These are phyloP conservation scores for Apodemia hepburni DNA, from an alignment of 2,888 invertebrate species.

Conservation along the genomic window DNA sequence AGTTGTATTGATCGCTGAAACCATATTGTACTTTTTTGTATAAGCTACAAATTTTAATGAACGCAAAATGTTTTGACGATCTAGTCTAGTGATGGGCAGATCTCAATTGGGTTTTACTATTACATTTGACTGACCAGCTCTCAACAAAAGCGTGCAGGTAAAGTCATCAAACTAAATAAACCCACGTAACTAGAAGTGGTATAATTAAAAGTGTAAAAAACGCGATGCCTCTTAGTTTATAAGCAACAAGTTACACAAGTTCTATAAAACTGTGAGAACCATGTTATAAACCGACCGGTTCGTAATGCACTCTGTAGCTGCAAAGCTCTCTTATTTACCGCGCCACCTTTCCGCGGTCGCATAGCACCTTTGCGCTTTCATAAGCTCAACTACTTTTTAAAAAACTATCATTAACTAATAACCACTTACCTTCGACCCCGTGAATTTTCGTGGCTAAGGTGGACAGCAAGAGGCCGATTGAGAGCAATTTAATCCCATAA, in stretches of 20 bases:
- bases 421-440: constrained; percentile 80
- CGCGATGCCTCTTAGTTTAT: constrained; percentile 75
- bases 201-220: constrained; percentile 71
- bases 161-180: constrained; percentile 11
- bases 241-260: constrained; percentile 75
- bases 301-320: constrained; percentile 38
- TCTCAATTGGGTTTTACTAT: not conserved
- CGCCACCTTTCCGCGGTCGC: constrained; percentile 51
- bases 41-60: not conserved
- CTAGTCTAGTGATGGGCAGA: not conserved
- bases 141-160: not conserved
- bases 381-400: constrained; percentile 61
- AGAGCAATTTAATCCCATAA: constrained; percentile 83
- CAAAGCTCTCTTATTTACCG: constrained; percentile 49
- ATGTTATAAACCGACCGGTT: constrained; percentile 58
- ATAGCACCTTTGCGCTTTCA: constrained; percentile 65
- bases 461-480: constrained; percentile 64
- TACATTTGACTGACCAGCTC: not conserved
- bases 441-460: constrained; percentile 68
- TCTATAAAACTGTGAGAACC: constrained; percentile 70
- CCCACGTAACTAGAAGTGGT: constrained; percentile 50
- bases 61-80: not conserved
- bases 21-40: not conserved
- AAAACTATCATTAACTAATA: constrained; percentile 38
- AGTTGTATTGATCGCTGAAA: too few species aligned